Conservation (phyloP, 2,797 vertebrate genomes). For the Aselliscus stoliczkanus region DNA sequence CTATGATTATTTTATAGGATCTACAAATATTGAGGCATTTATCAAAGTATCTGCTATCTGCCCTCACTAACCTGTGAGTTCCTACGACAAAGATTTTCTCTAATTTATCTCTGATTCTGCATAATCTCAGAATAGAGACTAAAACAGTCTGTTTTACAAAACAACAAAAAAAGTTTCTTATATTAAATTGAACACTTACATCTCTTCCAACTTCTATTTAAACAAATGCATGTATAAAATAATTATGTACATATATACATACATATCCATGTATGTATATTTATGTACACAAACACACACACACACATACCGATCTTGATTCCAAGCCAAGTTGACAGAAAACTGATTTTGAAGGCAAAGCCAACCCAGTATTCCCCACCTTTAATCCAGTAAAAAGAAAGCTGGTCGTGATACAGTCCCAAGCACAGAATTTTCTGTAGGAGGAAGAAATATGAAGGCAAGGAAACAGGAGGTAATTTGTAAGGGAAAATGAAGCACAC, state of each 20-base stretch:
- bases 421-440: background rate
- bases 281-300: background rate
- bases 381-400: background rate
- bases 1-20: background rate
- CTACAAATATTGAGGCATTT: background rate
- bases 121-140: background rate
- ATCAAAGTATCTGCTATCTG: background rate
- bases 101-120: background rate
- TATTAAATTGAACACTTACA: background rate
- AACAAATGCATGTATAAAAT: background rate
- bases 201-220: background rate
- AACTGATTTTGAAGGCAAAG: background rate
- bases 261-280: background rate
- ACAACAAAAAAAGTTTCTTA: background rate
- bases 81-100: background rate
- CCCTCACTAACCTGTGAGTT: background rate
- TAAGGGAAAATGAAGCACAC: slow-evolving; percentile 58
- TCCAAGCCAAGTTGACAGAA: background rate
- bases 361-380: background rate
- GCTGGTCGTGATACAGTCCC: background rate
- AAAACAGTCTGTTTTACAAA: background rate
- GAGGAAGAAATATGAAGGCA: slow-evolving; percentile 12
- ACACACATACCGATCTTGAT: background rate
- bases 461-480: slow-evolving; percentile 53
- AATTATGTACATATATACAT: background rate